Evolutionary conservation across 2,797 vertebrate genomes (phyloP).

Genomic region (Podargus strigoides): DNA sequence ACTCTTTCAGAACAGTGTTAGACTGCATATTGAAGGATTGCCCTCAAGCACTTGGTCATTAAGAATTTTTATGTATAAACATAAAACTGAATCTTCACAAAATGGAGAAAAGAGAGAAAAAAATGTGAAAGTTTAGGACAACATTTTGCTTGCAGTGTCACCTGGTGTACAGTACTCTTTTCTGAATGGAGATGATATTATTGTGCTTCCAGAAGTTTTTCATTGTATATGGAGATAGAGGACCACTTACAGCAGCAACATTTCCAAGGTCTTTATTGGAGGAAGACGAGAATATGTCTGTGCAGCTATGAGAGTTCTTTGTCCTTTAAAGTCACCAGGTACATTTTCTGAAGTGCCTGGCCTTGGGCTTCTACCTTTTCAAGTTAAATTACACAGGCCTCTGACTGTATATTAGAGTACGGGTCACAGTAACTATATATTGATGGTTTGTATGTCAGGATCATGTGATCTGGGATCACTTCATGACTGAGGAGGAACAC

Average conservation of each 20-base stretch:
- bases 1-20: neutral
- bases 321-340: neutral
- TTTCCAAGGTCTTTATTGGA: neutral
- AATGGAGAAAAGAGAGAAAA: neutral
- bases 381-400: neutral
- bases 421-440: neutral
- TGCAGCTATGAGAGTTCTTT: neutral
- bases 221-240: neutral
- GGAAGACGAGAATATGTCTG: neutral
- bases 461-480: neutral
- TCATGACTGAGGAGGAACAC: neutral
- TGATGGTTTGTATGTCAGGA: neutral
- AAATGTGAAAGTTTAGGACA: neutral
- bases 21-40: neutral
- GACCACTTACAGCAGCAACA: neutral
- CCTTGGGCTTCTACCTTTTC: neutral
- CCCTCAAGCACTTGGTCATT: neutral
- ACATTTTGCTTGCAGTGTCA: neutral
- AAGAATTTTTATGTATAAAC: neutral
- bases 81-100: neutral
- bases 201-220: neutral
- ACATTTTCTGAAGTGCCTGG: neutral
- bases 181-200: neutral
- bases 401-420: neutral
- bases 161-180: neutral